Evolutionary conservation across 2,888 invertebrate species (phyloP).

Genomic region (Cephus nigrinus): DNA sequence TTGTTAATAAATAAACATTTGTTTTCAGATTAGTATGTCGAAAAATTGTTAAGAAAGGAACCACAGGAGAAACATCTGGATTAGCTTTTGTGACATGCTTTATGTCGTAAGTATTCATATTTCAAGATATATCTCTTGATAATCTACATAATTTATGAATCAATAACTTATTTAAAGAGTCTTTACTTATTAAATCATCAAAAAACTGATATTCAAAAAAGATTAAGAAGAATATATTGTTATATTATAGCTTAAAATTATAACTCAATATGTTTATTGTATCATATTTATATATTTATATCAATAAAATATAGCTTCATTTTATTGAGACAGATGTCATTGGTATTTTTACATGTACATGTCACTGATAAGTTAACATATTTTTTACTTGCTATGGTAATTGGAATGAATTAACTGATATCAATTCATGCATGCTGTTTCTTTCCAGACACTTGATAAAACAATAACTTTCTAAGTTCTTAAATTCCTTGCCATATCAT

Average conservation of each 20-base stretch:
- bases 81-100: slow-evolving; percentile 83
- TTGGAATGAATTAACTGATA: background rate
- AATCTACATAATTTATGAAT: background rate
- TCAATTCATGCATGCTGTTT: background rate
- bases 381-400: background rate
- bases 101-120: slow-evolving; percentile 73
- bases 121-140: background rate
- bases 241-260: background rate
- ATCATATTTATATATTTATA: background rate
- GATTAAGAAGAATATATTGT: background rate
- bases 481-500: background rate
- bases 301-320: background rate
- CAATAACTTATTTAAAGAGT: too few species aligned
- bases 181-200: too few species aligned
- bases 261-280: background rate
- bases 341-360: background rate
- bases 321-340: background rate
- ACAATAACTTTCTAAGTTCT: background rate
- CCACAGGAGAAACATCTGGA: slow-evolving; percentile 81
- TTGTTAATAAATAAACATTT: background rate
- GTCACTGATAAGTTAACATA: background rate
- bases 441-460: background rate
- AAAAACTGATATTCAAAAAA: too few species aligned
- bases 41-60: slow-evolving; percentile 79
- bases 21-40: slow-evolving; percentile 79